phyloP scores from a whole-genome alignment of 2,888 invertebrate genomes.

The Omphaloscelis lunosa region DNA sequence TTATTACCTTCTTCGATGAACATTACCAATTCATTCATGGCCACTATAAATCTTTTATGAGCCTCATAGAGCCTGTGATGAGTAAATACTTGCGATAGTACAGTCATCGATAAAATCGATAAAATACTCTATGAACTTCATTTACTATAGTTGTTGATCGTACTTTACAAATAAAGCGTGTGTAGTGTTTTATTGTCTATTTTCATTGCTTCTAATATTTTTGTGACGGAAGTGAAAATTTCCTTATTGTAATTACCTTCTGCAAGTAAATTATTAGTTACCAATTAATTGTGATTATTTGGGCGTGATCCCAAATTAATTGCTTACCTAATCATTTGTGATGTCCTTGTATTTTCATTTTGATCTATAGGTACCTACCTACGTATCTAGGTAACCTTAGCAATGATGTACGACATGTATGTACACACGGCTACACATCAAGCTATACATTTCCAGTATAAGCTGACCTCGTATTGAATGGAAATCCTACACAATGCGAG shows the following conservation, averaged over 20 bases:
- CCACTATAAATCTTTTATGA: conserved; percentile 55
- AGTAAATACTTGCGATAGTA: conserved; percentile 18
- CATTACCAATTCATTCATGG: conserved; percentile 51
- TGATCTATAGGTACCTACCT: conserved; percentile 6
- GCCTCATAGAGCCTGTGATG: conserved; percentile 23
- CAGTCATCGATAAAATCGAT: background rate
- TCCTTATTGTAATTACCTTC: conserved; percentile 39
- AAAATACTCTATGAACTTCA: background rate
- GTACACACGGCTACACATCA: no score
- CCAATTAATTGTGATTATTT: conserved; percentile 20
- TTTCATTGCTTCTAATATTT: conserved; percentile 42
- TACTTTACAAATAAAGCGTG: background rate
- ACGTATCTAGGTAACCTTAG: background rate
- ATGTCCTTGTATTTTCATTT: conserved; percentile 31
- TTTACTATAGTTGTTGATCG: background rate
- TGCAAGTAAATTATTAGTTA: conserved; percentile 27
- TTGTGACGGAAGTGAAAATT: conserved; percentile 37
- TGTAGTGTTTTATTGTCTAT: conserved; percentile 12
- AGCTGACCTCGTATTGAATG: no score
- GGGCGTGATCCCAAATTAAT: background rate
- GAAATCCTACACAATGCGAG: no score
- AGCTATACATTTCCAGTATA: no score
- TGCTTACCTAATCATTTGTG: background rate
- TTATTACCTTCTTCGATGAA: conserved; percentile 57
- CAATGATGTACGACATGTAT: background rate